Percentiles rank a stretch among this genome's conserved stretches.
Conservation (phyloP, 1,140 invertebrate genomes). For the Argopecten irradians region DNA sequence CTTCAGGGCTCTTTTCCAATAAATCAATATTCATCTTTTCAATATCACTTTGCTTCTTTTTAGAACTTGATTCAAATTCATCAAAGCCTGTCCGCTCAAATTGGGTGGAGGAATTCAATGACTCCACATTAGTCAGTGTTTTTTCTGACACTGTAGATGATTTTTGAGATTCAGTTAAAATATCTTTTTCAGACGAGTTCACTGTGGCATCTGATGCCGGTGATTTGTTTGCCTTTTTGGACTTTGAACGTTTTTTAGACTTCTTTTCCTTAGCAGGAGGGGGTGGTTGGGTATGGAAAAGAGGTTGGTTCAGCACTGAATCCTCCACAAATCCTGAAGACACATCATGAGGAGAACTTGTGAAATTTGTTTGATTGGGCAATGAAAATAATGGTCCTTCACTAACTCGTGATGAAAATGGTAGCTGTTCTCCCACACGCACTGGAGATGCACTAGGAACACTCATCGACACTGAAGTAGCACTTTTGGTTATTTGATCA, state of each 20-base stretch:
- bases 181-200: not conserved
- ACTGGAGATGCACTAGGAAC: not conserved
- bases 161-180: slow-evolving; percentile 38
- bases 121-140: slow-evolving; percentile 8
- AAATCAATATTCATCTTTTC: slow-evolving; percentile 11
- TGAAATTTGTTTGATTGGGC: not conserved
- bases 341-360: not conserved
- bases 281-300: not conserved
- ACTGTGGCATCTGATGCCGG: not conserved
- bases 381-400: not conserved
- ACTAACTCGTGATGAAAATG: not conserved
- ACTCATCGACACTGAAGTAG: not conserved
- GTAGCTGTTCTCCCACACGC: not conserved
- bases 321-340: not conserved
- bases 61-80: not conserved
- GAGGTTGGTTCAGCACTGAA: not conserved
- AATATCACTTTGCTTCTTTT: not conserved
- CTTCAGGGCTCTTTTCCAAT: not conserved
- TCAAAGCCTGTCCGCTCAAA: not conserved
- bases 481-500: not conserved
- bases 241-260: slow-evolving; percentile 6
- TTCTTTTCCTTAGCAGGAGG: not conserved
- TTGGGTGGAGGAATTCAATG: not conserved
- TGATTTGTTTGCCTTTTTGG: not conserved
- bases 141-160: slow-evolving; percentile 34